Evolutionary conservation across 1,140 invertebrate genomes (phyloP).

Genomic region (Idris sp.): DNA sequence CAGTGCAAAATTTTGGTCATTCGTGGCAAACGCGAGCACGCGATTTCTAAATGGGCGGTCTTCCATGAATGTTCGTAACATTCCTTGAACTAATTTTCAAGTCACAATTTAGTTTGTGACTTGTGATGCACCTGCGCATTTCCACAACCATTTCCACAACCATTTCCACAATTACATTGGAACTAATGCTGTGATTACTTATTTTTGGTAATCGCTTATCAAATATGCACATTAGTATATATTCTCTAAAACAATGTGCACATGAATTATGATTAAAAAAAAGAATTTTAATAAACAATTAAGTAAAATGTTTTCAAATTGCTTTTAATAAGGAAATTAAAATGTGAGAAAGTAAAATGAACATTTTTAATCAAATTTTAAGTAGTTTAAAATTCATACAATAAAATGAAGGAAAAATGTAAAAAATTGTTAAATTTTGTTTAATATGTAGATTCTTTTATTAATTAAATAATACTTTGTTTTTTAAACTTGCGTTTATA

Average conservation of each 20-base stretch:
- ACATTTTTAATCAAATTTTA: too few species aligned
- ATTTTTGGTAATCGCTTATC: conserved; percentile 45
- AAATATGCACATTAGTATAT: conserved; percentile 26
- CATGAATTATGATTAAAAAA: too few species aligned
- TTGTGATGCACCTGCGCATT: conserved; percentile 35
- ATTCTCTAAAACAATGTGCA: conserved; percentile 16
- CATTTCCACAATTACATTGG: conserved; percentile 14
- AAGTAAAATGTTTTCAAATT: too few species aligned
- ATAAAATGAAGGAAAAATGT: too few species aligned
- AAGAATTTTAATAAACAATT: too few species aligned
- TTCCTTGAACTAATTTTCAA: conserved; percentile 55
- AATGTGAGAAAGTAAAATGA: too few species aligned
- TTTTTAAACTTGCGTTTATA: too few species aligned
- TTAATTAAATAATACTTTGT: too few species aligned
- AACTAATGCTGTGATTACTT: conserved; percentile 19
- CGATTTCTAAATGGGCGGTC: conserved; percentile 25
- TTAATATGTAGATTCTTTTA: too few species aligned
- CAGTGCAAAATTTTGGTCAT: conserved; percentile 28
- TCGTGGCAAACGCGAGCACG: conserved; percentile 21
- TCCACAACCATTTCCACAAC: background rate
- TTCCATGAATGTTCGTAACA: conserved; percentile 56
- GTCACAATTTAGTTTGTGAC: conserved; percentile 52
- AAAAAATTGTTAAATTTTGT: too few species aligned
- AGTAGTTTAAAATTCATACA: too few species aligned
- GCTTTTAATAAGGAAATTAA: too few species aligned